Conservation (phyloP, 2,888 invertebrate species). For the Trachelus iudaicus region DNA sequence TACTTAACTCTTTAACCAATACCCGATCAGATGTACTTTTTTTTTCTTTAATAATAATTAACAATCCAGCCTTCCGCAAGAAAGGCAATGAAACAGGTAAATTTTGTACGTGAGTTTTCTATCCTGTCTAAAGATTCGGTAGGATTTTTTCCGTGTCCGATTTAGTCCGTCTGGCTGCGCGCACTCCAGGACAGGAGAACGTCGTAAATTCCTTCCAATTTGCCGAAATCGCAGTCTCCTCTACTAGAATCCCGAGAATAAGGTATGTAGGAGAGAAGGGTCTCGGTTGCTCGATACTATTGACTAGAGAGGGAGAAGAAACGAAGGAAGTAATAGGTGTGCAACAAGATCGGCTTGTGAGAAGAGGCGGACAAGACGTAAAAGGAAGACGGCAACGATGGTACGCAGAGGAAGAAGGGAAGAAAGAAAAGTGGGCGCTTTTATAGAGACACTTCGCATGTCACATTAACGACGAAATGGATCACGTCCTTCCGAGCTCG, state of each 20-base stretch:
- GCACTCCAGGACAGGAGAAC: not conserved
- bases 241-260: not conserved
- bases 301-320: too few species aligned
- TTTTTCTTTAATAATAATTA: not conserved
- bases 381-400: too few species aligned
- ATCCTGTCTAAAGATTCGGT: not conserved
- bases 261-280: too few species aligned
- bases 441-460: slow-evolving; percentile 54
- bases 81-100: too few species aligned
- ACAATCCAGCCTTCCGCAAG: not conserved
- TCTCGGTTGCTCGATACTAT: too few species aligned
- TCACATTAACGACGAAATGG: slow-evolving; percentile 62
- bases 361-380: not conserved
- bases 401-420: not conserved
- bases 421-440: slow-evolving; percentile 27
- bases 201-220: not conserved
- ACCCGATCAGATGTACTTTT: not conserved
- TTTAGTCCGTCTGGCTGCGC: not conserved
- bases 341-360: not conserved
- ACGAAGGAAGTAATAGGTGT: not conserved
- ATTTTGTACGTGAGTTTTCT: not conserved
- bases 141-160: not conserved
- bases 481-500: slow-evolving; percentile 60
- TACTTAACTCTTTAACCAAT: not conserved
- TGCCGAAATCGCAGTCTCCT: not conserved